A percentile compares a stretch with the other conserved stretches of the same genome.
These are phyloP conservation scores for Cherax quadricarinatus DNA, from an alignment of 1,140 invertebrate genomes.

Conservation along the genomic window DNA sequence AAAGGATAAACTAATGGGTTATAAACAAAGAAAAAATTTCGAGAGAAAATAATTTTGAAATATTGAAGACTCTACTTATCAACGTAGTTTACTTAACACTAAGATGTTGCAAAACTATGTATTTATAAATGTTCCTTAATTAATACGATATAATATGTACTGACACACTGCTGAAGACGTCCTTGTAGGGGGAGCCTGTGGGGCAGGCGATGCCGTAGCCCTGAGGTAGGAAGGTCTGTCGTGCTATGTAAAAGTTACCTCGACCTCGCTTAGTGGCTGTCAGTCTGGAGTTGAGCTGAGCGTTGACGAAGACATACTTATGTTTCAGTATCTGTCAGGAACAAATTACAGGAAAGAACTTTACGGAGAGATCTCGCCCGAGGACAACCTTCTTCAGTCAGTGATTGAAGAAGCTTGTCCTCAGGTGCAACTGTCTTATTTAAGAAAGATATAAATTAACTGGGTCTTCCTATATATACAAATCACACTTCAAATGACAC, in stretches of 20 bases:
- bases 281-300: conserved; percentile 30
- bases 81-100: no score
- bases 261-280: conserved; percentile 14
- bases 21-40: background rate
- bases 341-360: no score
- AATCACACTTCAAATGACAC: no score
- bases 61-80: background rate
- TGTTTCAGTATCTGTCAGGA: conserved; percentile 27
- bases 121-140: background rate
- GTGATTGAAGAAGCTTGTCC: no score
- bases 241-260: conserved; percentile 18
- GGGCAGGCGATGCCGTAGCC: conserved; percentile 33
- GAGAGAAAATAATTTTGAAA: background rate
- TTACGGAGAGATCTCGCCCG: no score
- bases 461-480: no score
- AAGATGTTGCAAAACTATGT: background rate
- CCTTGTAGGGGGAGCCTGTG: conserved; percentile 23
- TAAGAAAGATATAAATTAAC: no score
- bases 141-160: background rate
- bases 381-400: no score
- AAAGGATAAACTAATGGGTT: background rate
- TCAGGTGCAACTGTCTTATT: no score
- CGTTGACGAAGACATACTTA: conserved; percentile 43
- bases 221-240: conserved; percentile 40
- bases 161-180: conserved; percentile 39